phyloP scores from a whole-genome alignment of 2,113 vertebrate species.

The Rhadina sibilatrix region DNA sequence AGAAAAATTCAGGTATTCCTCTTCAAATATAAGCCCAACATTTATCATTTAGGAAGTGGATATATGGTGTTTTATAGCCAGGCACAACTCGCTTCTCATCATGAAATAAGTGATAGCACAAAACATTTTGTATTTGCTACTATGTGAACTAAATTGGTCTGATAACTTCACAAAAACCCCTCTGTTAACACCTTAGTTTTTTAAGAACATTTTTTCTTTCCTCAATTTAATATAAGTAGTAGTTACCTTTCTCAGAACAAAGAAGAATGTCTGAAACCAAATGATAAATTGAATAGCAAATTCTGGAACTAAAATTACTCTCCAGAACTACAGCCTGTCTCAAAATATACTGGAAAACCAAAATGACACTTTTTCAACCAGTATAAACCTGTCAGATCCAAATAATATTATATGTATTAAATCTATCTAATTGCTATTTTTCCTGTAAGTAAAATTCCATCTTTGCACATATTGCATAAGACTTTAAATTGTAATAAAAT shows the following conservation, averaged over 20 bases:
- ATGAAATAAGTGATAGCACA: background rate
- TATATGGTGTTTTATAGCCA: background rate
- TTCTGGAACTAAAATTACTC: background rate
- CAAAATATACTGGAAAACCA: constrained; percentile 15
- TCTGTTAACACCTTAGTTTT: background rate
- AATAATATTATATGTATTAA: background rate
- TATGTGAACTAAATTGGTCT: background rate
- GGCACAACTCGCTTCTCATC: background rate
- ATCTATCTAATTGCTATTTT: constrained; percentile 29
- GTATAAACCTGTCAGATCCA: background rate
- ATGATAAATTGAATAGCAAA: constrained; percentile 12
- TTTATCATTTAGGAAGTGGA: background rate
- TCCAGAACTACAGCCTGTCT: background rate
- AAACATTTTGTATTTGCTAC: background rate
- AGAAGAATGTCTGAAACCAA: background rate
- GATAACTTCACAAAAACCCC: background rate
- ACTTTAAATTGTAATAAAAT: constrained; percentile 56
- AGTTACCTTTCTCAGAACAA: background rate
- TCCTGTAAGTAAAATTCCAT: background rate
- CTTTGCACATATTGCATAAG: constrained; percentile 50
- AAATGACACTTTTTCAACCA: constrained; percentile 9
- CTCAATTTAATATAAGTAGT: background rate
- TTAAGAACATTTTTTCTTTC: background rate
- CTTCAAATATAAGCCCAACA: background rate
- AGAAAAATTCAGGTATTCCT: background rate